Base-by-base conservation (phyloP, 2,113 vertebrate species). In the Spilogale gracilis region DNA sequence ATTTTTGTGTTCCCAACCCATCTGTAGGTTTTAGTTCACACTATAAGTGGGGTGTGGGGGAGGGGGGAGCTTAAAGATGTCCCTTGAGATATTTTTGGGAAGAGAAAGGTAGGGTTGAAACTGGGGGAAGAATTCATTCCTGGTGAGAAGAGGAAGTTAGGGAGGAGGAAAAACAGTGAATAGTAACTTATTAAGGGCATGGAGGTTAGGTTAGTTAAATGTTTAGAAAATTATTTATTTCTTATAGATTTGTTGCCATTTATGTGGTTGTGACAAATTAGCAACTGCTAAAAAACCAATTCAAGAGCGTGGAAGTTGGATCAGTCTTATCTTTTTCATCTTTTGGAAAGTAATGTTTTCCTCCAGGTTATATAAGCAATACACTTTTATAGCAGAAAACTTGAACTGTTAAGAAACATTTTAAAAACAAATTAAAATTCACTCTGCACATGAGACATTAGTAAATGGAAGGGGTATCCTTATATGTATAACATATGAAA, bases 201-300 rank as follows among this genome's bases (percentile, higher is more conserved):
- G 3, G 81, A 84, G 65, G 50, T 67, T 60, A 87, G 9, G n/a
- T 52, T 65, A 80, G 30, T 91, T 81, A 63, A 60, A 73, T 94
- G 56, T 97, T 95, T 25, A 80, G 69, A 87, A 78, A n/a, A 20
- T 25, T 17, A 95, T 81, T 89, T 91, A 27, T 73, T 91, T 76
- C 78, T 73, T 63, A 88, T 11, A 60, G 74, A 71, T 82, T 54
- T 76, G 27, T 85, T 92, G 76, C 8, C 54, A 50, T 71, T 94
- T 94, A 76, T 30, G 8, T 58, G 48, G 43, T 52, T 92, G 38
- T 92, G 38, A 45, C 17, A 61, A 92, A 89, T 95, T 60, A 60
- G 71, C 60, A 89, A 3, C 30, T 96, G 18, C 80, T 87, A 78
- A 43, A 83, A 94, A 88, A 84, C 2, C 3, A 69, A 30, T 50